These are phyloP conservation scores for Lumbricus terrestris DNA, from an alignment of 2,888 invertebrate genomes.

Conservation along the genomic window DNA sequence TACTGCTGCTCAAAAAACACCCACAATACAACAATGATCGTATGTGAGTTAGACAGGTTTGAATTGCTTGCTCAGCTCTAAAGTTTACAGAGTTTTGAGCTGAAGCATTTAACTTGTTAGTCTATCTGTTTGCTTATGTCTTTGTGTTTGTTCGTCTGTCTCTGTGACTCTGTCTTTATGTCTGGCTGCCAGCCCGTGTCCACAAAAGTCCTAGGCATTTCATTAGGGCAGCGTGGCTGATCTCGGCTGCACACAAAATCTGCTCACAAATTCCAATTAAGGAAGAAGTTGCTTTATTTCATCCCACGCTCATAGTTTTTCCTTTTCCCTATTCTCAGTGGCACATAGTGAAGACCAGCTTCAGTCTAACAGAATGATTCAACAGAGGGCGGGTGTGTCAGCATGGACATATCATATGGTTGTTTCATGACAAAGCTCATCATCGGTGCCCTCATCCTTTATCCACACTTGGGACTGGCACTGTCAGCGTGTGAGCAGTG, in stretches of 20 bases:
- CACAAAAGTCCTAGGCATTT: background rate
- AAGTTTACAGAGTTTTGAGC: background rate
- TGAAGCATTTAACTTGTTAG: too few relatives aligned
- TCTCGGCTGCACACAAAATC: background rate
- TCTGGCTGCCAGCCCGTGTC: background rate
- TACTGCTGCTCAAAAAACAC: background rate
- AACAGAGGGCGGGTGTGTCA: background rate
- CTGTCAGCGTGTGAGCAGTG: too few relatives aligned
- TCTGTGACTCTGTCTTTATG: background rate
- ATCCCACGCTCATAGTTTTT: too few relatives aligned
- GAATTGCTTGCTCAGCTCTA: background rate
- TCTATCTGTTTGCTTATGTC: too few relatives aligned
- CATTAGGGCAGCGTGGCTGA: background rate
- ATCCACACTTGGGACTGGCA: too few relatives aligned
- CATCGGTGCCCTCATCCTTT: too few relatives aligned
- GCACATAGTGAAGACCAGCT: background rate
- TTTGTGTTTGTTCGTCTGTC: background rate
- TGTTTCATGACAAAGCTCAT: too few relatives aligned
- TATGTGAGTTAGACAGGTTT: background rate
- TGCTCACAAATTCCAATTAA: background rate
- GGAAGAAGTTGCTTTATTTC: background rate
- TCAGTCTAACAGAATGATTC: background rate
- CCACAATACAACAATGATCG: background rate
- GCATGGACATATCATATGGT: background rate
- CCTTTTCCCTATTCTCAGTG: too few relatives aligned